phyloP scores from a whole-genome alignment of 2,113 vertebrate species.

The Synodontis membranacea region DNA sequence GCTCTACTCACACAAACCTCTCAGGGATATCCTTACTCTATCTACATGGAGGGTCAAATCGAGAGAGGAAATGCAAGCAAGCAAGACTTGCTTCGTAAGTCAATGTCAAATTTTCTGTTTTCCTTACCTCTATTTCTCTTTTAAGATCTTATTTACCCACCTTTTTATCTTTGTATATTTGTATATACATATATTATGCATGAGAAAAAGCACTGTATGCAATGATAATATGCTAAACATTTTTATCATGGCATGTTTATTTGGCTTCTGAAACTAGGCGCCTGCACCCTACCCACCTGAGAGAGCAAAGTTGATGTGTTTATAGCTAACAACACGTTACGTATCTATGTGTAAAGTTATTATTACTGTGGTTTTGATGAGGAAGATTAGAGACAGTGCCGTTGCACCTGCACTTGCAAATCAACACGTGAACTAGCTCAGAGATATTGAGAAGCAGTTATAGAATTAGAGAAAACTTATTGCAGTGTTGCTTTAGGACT shows the following conservation, averaged over 20 bases:
- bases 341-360: not conserved
- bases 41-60: conserved; percentile 71
- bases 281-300: not conserved
- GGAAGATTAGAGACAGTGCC: not conserved
- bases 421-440: not conserved
- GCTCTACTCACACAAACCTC: not conserved
- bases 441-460: not conserved
- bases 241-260: not conserved
- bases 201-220: not conserved
- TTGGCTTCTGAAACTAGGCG: not conserved
- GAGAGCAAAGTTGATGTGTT: not conserved
- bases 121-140: not conserved
- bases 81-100: conserved; percentile 79
- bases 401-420: not conserved
- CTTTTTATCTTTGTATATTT: not conserved
- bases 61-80: conserved; percentile 62
- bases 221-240: not conserved
- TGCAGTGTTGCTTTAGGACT: not conserved
- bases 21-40: conserved; percentile 15
- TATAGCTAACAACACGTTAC: not conserved
- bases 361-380: not conserved
- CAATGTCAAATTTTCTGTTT: not conserved
- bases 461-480: not conserved
- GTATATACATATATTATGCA: too few relatives aligned
- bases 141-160: not conserved